These are phyloP conservation scores for Thinocorus orbignyianus DNA, from an alignment of 2,113 vertebrate species.

Conservation along the genomic window DNA sequence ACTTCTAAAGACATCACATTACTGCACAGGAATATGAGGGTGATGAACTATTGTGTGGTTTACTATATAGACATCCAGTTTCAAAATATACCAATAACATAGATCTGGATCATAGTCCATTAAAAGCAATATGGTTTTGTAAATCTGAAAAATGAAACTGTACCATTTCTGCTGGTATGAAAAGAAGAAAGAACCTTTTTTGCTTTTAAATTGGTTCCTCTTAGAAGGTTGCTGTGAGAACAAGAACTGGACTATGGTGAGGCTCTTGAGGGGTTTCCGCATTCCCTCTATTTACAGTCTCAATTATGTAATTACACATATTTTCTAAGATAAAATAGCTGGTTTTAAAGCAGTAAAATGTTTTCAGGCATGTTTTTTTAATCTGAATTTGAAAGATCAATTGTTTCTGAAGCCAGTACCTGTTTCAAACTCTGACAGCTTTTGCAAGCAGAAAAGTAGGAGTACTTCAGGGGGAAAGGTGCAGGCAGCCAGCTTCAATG, in stretches of 20 bases:
- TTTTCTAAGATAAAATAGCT: background rate
- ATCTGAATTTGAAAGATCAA: background rate
- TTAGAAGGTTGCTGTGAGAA: background rate
- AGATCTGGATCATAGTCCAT: constrained; percentile 39
- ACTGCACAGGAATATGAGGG: constrained; percentile 14
- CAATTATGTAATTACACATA: background rate
- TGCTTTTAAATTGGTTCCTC: background rate
- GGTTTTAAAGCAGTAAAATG: background rate
- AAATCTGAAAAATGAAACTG: constrained; percentile 42
- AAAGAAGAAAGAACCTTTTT: background rate
- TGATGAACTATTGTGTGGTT: constrained; percentile 2
- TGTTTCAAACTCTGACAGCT: background rate
- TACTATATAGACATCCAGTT: background rate
- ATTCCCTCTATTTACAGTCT: constrained; percentile 2
- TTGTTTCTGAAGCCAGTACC: background rate
- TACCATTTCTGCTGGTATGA: constrained; percentile 25
- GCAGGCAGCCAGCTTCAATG: background rate
- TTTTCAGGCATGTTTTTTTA: background rate
- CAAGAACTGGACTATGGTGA: background rate
- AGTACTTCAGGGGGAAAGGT: background rate
- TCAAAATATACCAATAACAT: constrained; percentile 30
- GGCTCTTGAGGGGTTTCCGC: background rate
- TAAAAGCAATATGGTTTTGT: constrained; percentile 12
- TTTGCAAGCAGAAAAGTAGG: background rate
- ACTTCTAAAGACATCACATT: constrained; percentile 37